phyloP scores from a whole-genome alignment of 2,888 invertebrate genomes.

The Lissocephala sabroskyi region DNA sequence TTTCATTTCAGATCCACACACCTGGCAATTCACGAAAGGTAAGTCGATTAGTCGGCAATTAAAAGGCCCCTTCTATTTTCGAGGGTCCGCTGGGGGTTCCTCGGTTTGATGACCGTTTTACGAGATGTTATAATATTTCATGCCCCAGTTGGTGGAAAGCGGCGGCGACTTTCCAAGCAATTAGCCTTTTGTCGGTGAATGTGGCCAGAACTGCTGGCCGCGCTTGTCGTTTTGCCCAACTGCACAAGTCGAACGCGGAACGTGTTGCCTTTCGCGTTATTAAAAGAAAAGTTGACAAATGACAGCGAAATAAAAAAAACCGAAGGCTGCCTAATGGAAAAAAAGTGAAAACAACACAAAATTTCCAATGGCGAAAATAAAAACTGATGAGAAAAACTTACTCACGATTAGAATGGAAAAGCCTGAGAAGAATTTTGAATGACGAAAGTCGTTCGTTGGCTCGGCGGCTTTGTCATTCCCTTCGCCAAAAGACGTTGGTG shows the following conservation, averaged over 20 bases:
- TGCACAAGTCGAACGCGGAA: conserved; percentile 34
- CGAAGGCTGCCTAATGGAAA: conserved; percentile 19
- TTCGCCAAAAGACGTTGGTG: conserved; percentile 12
- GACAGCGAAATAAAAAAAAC: conserved; percentile 25
- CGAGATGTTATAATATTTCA: conserved; percentile 22
- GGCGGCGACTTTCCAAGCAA: conserved; percentile 32
- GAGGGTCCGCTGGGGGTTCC: too few relatives aligned
- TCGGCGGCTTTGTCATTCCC: background rate
- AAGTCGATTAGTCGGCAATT: too few relatives aligned
- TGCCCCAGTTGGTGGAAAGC: conserved; percentile 43
- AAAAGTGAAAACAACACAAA: conserved; percentile 48
- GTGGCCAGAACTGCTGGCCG: background rate
- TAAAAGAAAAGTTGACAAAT: conserved; percentile 52
- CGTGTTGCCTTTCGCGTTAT: conserved; percentile 23
- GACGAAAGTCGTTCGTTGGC: too few relatives aligned
- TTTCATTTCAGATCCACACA: too few relatives aligned
- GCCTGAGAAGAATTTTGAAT: too few relatives aligned
- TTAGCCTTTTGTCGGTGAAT: conserved; percentile 10
- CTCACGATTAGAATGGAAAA: background rate
- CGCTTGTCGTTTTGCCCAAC: conserved; percentile 27
- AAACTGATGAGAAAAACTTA: background rate
- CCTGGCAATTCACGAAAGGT: too few relatives aligned
- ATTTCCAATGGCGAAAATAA: conserved; percentile 24
- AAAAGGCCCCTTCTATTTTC: too few relatives aligned
- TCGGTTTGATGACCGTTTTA: too few relatives aligned